Evolutionary conservation across 2,888 invertebrate genomes (phyloP).

Genomic region (Drosophila rellima): DNA sequence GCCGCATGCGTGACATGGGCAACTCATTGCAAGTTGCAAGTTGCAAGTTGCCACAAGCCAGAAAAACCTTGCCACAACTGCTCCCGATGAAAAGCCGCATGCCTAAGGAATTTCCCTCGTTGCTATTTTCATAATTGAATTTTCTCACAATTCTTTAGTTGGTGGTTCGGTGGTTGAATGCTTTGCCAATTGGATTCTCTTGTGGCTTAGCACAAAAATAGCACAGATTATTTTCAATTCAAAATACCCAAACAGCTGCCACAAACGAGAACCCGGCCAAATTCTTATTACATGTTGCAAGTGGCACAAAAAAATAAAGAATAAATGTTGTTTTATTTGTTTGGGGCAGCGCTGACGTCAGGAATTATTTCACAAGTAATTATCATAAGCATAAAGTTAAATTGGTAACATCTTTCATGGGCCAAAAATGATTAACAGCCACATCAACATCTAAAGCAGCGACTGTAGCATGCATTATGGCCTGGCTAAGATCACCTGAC

Average conservation of each 20-base stretch:
- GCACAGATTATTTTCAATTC: constrained; percentile 24
- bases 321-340: constrained; percentile 21
- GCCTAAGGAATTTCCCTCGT: constrained; percentile 48
- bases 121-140: constrained; percentile 69
- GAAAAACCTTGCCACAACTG: background rate
- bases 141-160: constrained; percentile 49
- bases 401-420: constrained; percentile 66
- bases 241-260: constrained; percentile 7
- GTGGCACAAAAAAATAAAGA: constrained; percentile 41
- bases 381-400: constrained; percentile 78
- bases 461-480: constrained; percentile 39
- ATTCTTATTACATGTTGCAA: constrained; percentile 47
- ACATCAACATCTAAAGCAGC: constrained; percentile 20
- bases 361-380: constrained; percentile 55
- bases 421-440: constrained; percentile 21
- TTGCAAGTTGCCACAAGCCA: background rate
- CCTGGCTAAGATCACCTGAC: constrained; percentile 7
- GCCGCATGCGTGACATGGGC: constrained; percentile 8
- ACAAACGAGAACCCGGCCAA: constrained; percentile 15
- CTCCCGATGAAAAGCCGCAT: constrained; percentile 40
- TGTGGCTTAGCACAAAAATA: constrained; percentile 45
- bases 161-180: constrained; percentile 5
- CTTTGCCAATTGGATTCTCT: constrained; percentile 6
- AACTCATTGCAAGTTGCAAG: constrained; percentile 19
- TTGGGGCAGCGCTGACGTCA: constrained; percentile 51